Evolutionary conservation across 2,888 invertebrate species (phyloP).

Genomic region (Tridacna crocea): DNA sequence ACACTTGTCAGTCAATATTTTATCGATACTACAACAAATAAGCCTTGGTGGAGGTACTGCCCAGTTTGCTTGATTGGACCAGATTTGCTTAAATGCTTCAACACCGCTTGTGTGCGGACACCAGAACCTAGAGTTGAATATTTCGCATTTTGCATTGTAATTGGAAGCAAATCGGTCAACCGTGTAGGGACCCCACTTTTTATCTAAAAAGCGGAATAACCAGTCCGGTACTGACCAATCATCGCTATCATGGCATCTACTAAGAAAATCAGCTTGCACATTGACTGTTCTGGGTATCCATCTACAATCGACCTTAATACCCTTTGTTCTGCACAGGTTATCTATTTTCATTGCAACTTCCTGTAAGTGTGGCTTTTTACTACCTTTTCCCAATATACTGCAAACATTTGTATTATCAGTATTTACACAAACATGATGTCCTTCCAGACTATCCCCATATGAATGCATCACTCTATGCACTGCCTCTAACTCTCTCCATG

Average conservation of each 20-base stretch:
- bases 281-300: constrained; percentile 55
- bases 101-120: constrained; percentile 27
- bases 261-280: constrained; percentile 50
- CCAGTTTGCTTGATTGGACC: constrained; percentile 35
- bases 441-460: constrained; percentile 32
- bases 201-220: constrained; percentile 44
- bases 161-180: constrained; percentile 46
- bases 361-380: constrained; percentile 46
- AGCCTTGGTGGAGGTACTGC: constrained; percentile 35
- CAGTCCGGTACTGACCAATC: constrained; percentile 52
- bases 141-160: constrained; percentile 49
- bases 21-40: constrained; percentile 19
- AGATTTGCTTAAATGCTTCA: too few relatives aligned
- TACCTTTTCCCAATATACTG: constrained; percentile 43
- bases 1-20: constrained; percentile 23
- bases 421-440: constrained; percentile 31
- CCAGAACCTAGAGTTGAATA: constrained; percentile 39
- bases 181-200: constrained; percentile 45
- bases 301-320: constrained; percentile 34
- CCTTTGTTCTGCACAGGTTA: constrained; percentile 34
- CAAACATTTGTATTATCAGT: constrained; percentile 50
- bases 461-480: constrained; percentile 38
- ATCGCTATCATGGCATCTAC: constrained; percentile 33
- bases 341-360: constrained; percentile 41
- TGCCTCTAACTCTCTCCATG: constrained; percentile 54